Evolutionary conservation across 2,888 invertebrate species (phyloP), one percentile per base, ranked within the genome.

Genomic region (Strigamia maritima): DNA sequence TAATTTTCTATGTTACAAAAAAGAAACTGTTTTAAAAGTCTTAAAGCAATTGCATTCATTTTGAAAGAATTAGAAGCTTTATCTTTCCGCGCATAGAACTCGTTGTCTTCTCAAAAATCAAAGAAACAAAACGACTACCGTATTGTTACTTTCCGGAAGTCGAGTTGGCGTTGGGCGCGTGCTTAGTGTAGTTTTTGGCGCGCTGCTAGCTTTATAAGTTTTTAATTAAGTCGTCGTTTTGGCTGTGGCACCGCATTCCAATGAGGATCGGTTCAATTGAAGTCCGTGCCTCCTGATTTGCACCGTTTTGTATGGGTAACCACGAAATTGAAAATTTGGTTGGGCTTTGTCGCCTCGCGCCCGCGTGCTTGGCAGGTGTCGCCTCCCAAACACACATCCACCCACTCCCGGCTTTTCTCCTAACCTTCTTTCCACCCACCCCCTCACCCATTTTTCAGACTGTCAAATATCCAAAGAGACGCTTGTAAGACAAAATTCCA

Each of bases 291-390:
- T 24, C 74, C 76, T 76, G 76, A 76, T 76, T 76, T 76, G 76
- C 76, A 76, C 76, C 76, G 76, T 76, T 35, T 28, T 76, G 28
- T 76, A 35, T 35, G 76, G 76, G 35, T 35, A 76, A 76, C 76
- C 76, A 76, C 76, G 76, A 76, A 76, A 76, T 76, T 76, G 76
- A 38, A 76, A 76, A 76, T 76, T 76, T 76, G 76, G 76, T 31
- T 28, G 24, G 24, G 76, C 31, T 49, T 49, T 49, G 49, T 49
- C 49, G 49, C 49, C 49, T 49, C 49, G 49, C 49, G 49, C 49
- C 49, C 76, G 38, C 38, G 8, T 31, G 31, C 35, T 19, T 76
- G 76, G 76, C 76, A 76, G 76, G 76, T 76, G 76, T 76, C 76
- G 76, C 28, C 31, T 76, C 38, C 76, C 76, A 76, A 49, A 49